phyloP scores from a whole-genome alignment of 1,140 invertebrate genomes.

The Cardiocondyla obscurior region DNA sequence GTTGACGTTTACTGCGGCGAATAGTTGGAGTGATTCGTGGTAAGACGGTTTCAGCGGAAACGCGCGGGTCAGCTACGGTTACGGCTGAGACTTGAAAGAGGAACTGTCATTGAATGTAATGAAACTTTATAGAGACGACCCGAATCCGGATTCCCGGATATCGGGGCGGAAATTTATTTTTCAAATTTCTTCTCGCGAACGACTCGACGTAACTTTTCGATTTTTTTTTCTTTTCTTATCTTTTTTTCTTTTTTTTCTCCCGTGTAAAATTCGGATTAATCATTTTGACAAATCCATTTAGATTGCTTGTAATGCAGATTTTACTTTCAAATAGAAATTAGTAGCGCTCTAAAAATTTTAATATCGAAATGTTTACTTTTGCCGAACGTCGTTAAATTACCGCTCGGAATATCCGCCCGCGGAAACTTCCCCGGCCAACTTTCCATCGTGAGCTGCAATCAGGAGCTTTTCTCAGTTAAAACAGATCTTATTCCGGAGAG shows the following conservation, averaged over 20 bases:
- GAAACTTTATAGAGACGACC: neutral
- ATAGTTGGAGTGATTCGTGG: constrained; percentile 44
- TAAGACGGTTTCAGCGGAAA: constrained; percentile 20
- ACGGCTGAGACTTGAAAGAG: neutral
- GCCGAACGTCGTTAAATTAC: constrained; percentile 15
- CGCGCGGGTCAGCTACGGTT: neutral
- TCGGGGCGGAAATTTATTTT: constrained; percentile 8
- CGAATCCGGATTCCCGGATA: neutral
- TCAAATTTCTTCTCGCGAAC: neutral
- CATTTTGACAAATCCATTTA: neutral
- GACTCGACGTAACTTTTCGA: neutral
- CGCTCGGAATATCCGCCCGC: neutral
- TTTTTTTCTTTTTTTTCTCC: no score
- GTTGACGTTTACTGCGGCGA: constrained; percentile 28
- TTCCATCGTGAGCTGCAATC: neutral
- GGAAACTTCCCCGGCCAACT: neutral
- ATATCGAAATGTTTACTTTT: constrained; percentile 26
- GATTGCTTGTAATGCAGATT: neutral
- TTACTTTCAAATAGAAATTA: constrained; percentile 7
- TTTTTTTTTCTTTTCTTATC: no score
- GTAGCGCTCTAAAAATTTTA: constrained; percentile 20
- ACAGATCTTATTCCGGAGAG: constrained; percentile 56
- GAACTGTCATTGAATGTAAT: constrained; percentile 24
- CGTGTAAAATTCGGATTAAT: neutral
- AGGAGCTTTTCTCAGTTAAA: neutral